Evolutionary conservation across 64 coral and sea anemone genomes (phyloP).

Genomic region (Pachyseris speciosa): DNA sequence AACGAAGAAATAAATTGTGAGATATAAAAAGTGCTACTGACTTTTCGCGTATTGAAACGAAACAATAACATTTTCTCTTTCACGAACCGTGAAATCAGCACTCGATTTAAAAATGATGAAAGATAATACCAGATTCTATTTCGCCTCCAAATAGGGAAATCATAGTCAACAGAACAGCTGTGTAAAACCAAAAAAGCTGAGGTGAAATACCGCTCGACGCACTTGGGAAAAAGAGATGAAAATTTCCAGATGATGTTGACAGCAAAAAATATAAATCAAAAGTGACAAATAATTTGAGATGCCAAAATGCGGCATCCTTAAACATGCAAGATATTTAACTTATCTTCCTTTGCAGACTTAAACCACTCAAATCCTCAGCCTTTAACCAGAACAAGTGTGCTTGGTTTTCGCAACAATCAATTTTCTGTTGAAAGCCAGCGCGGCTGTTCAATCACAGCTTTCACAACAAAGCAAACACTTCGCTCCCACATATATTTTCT

Average conservation of each 20-base stretch:
- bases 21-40: too few relatives aligned
- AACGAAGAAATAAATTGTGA: too few relatives aligned
- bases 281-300: background rate
- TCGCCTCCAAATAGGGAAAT: too few relatives aligned
- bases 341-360: background rate
- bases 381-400: background rate
- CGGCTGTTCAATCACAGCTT: constrained; percentile 36
- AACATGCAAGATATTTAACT: background rate
- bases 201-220: background rate
- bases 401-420: background rate
- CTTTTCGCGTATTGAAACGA: too few relatives aligned
- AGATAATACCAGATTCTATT: too few relatives aligned
- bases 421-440: background rate
- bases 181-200: background rate
- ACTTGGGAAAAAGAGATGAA: background rate
- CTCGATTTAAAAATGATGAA: too few relatives aligned
- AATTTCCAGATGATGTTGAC: background rate
- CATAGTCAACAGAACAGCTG: too few relatives aligned
- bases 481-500: background rate
- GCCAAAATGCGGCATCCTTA: background rate
- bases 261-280: background rate
- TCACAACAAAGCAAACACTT: background rate
- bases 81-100: too few relatives aligned
- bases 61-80: too few relatives aligned
- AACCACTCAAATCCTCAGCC: background rate